A percentile compares a stretch with the other conserved stretches of the same genome.
Conservation (phyloP, 2,113 vertebrate species). For the Ploceus nigricollis region DNA sequence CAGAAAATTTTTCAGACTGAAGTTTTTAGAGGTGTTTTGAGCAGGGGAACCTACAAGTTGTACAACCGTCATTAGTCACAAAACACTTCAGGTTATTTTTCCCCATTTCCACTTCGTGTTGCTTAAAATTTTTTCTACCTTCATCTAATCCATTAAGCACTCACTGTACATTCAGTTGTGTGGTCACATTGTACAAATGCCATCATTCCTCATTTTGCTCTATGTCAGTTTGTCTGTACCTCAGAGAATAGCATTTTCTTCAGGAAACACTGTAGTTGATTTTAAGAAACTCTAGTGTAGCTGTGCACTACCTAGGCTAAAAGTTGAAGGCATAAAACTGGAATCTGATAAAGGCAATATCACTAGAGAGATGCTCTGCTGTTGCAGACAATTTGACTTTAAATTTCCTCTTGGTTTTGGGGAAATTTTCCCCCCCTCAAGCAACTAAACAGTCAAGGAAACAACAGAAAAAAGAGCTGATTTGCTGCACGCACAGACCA, state of each 20-base stretch:
- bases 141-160: neutral
- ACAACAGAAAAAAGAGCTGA: neutral
- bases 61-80: neutral
- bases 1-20: neutral
- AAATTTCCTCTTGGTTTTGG: neutral
- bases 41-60: neutral
- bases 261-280: neutral
- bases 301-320: neutral
- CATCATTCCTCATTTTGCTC: neutral
- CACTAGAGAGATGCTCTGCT: neutral
- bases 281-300: neutral
- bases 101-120: neutral
- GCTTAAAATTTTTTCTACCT: neutral
- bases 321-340: neutral
- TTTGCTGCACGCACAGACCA: neutral
- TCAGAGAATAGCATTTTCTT: neutral
- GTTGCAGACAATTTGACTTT: neutral
- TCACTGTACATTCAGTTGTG: neutral
- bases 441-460: neutral
- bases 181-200: neutral
- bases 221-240: neutral
- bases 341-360: neutral
- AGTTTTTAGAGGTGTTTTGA: neutral
- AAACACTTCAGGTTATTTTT: neutral
- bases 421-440: neutral